phyloP scores from a whole-genome alignment of 2,113 vertebrate species.

The Leptobrachium ailaonicum region DNA sequence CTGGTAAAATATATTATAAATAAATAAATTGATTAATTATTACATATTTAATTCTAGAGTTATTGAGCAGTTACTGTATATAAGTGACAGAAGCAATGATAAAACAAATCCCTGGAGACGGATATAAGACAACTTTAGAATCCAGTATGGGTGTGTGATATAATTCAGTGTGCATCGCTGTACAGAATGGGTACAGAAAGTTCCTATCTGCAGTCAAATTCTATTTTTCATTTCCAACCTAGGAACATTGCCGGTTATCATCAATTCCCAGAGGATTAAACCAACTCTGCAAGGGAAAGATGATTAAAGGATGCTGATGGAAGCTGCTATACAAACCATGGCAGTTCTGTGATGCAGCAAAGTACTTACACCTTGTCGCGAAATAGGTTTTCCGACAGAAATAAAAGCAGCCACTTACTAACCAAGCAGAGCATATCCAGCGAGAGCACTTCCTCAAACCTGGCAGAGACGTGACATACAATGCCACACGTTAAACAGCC shows the following conservation, averaged over 20 bases:
- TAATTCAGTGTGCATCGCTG: not conserved
- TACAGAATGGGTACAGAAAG: not conserved
- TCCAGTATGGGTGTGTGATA: not conserved
- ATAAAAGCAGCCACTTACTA: constrained; percentile 3
- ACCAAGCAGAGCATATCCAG: not conserved
- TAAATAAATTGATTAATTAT: no score
- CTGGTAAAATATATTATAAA: no score
- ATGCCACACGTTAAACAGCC: not conserved
- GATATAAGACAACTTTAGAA: no score
- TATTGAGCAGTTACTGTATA: no score
- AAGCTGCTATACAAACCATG: not conserved
- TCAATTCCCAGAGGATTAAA: not conserved
- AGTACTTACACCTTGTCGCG: not conserved
- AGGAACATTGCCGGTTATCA: not conserved
- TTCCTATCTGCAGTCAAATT: not conserved
- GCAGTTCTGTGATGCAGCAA: not conserved
- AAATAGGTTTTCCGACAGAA: not conserved
- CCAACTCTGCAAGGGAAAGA: not conserved
- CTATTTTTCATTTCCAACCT: not conserved
- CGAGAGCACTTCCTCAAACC: not conserved
- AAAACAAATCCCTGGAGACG: no score
- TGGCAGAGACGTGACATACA: not conserved
- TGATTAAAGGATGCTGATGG: not conserved
- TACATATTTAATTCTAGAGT: no score
- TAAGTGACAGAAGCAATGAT: no score